These are phyloP conservation scores for Strix occidentalis DNA, from an alignment of 2,797 vertebrate genomes.

Conservation along the genomic window DNA sequence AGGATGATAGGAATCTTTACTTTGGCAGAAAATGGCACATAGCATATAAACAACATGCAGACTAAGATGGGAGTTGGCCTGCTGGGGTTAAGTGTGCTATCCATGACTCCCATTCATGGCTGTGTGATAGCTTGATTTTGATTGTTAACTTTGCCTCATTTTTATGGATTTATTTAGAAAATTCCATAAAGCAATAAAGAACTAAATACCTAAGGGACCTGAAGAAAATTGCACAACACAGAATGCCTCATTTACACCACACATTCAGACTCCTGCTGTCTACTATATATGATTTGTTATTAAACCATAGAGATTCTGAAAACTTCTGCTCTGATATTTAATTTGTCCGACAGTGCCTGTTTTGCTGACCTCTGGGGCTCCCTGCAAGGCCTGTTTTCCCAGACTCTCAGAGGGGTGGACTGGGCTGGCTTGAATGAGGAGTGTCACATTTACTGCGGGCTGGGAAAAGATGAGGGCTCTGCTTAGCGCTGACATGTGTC, in stretches of 20 bases:
- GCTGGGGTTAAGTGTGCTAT: not conserved
- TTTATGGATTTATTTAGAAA: not conserved
- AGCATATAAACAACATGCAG: not conserved
- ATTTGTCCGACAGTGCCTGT: not conserved
- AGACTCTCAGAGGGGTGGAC: not conserved
- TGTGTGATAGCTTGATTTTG: not conserved
- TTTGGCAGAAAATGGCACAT: conserved; percentile 4
- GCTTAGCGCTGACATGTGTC: conserved; percentile 1
- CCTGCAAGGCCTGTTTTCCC: conserved; percentile 34
- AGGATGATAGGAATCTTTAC: conserved; percentile 15
- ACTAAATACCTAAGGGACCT: not conserved
- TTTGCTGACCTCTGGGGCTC: conserved; percentile 21
- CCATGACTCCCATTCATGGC: not conserved
- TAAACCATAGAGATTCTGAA: not conserved
- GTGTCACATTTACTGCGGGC: not conserved
- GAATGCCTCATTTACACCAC: not conserved
- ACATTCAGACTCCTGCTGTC: not conserved
- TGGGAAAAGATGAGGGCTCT: not conserved
- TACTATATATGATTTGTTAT: not conserved
- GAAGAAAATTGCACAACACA: not conserved
- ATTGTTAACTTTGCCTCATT: not conserved
- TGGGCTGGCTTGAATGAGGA: not conserved
- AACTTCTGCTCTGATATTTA: not conserved
- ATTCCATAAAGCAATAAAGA: not conserved
- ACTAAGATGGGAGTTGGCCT: not conserved